Evolutionary conservation across 2,797 vertebrate species (phyloP).

Genomic region (Acrossocheilus fasciatus): DNA sequence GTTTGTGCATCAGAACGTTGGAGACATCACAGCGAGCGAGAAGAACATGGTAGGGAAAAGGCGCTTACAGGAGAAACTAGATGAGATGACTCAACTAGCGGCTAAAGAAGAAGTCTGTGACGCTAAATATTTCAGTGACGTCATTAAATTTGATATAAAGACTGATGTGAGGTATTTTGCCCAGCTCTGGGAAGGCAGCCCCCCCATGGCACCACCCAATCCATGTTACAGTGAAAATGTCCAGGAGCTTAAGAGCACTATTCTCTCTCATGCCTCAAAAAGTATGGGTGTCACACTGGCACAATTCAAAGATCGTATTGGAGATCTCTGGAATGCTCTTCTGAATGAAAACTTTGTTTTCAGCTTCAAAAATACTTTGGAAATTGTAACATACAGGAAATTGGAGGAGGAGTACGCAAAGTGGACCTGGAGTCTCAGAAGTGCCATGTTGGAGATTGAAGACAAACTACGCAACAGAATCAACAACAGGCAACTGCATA

Average conservation of each 20-base stretch:
- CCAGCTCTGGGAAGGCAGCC: conserved; percentile 56
- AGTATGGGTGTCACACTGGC: conserved; percentile 57
- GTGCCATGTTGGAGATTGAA: conserved; percentile 66
- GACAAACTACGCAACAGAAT: conserved; percentile 65
- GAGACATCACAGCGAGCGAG: conserved; percentile 63
- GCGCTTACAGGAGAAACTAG: conserved; percentile 74
- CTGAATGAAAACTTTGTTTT: conserved; percentile 5
- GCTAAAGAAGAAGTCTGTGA: conserved; percentile 70
- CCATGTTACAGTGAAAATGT: conserved; percentile 75
- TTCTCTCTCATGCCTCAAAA: not conserved
- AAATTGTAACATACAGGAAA: conserved; percentile 64
- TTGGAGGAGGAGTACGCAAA: conserved; percentile 70
- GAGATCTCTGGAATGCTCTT: not conserved
- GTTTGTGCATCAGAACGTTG: conserved; percentile 60
- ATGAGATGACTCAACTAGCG: conserved; percentile 71
- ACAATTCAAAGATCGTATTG: conserved; percentile 63
- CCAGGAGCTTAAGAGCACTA: conserved; percentile 62
- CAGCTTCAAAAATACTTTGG: conserved; percentile 6
- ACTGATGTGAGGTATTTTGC: conserved; percentile 78
- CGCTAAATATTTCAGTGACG: not conserved
- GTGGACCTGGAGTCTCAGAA: conserved; percentile 77
- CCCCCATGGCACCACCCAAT: conserved; percentile 82
- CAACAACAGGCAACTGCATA: conserved; percentile 55
- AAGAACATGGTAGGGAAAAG: conserved; percentile 65
- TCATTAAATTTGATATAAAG: conserved; percentile 71